These are phyloP conservation scores for Drosophila repleta DNA, from an alignment of 1,140 invertebrate genomes.

Conservation along the genomic window DNA sequence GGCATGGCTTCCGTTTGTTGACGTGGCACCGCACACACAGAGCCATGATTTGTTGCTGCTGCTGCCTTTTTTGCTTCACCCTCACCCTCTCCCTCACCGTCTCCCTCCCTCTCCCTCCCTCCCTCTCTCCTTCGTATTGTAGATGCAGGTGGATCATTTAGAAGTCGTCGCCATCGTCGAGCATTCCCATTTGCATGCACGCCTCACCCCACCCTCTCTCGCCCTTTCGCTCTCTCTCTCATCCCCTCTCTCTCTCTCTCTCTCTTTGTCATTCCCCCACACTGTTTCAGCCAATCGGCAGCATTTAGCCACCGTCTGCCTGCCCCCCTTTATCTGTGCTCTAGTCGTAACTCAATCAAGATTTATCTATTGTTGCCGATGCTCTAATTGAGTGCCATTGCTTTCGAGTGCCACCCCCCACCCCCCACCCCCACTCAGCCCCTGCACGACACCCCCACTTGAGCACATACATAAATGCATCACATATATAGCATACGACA, in stretches of 20 bases:
- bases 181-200: conserved; percentile 36
- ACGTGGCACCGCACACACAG: conserved; percentile 23
- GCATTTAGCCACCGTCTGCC: neutral
- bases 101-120: neutral
- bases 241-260: neutral
- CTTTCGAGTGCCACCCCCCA: conserved; percentile 16
- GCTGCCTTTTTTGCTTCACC: conserved; percentile 28
- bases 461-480: neutral
- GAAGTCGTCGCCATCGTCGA: conserved; percentile 34
- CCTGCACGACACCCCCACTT: no score
- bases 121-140: conserved; percentile 2
- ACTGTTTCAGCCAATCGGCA: conserved; percentile 8
- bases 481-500: no score
- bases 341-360: conserved; percentile 41
- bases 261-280: neutral
- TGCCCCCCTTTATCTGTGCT: neutral
- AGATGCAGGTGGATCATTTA: conserved; percentile 63
- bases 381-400: conserved; percentile 44
- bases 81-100: neutral
- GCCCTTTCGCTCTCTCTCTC: neutral
- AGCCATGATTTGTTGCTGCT: conserved; percentile 68
- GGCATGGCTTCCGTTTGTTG: conserved; percentile 68
- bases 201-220: neutral
- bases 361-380: conserved; percentile 33
- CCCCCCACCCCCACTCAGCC: neutral